These are phyloP conservation scores for Musca vetustissima DNA, from an alignment of 1,140 invertebrate genomes.

Conservation along the genomic window DNA sequence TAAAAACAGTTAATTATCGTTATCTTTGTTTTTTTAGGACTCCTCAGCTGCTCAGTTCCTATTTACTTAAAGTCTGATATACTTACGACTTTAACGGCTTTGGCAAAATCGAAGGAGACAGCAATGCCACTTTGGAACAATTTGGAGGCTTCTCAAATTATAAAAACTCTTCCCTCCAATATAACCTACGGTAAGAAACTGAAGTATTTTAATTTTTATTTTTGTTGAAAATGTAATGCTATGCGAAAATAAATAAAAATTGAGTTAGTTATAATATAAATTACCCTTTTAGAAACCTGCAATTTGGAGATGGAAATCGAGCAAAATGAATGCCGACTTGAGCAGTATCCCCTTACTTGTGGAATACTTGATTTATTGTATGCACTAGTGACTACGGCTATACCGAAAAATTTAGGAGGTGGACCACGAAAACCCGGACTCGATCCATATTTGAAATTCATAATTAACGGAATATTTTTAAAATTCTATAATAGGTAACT, in stretches of 20 bases:
- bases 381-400: conserved; percentile 71
- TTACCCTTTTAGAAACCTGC: conserved; percentile 30
- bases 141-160: conserved; percentile 82
- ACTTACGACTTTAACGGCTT: conserved; percentile 72
- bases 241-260: no score
- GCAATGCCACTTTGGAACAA: conserved; percentile 82
- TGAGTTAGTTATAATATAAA: no score
- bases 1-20: no score
- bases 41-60: conserved; percentile 84
- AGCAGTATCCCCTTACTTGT: conserved; percentile 82
- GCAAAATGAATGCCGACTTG: conserved; percentile 85
- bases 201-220: no score
- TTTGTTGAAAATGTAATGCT: no score
- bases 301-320: conserved; percentile 49
- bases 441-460: conserved; percentile 84
- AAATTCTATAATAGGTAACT: conserved; percentile 41
- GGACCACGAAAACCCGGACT: conserved; percentile 82
- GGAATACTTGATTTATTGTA: conserved; percentile 79
- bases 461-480: conserved; percentile 58
- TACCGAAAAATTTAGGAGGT: conserved; percentile 78
- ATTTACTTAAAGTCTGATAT: conserved; percentile 83
- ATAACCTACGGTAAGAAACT: conserved; percentile 61
- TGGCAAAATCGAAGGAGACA: conserved; percentile 73
- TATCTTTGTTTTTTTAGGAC: conserved; percentile 55
- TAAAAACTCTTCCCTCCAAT: conserved; percentile 68